phyloP scores from a whole-genome alignment of 2,113 vertebrate species.

The Menura novaehollandiae region DNA sequence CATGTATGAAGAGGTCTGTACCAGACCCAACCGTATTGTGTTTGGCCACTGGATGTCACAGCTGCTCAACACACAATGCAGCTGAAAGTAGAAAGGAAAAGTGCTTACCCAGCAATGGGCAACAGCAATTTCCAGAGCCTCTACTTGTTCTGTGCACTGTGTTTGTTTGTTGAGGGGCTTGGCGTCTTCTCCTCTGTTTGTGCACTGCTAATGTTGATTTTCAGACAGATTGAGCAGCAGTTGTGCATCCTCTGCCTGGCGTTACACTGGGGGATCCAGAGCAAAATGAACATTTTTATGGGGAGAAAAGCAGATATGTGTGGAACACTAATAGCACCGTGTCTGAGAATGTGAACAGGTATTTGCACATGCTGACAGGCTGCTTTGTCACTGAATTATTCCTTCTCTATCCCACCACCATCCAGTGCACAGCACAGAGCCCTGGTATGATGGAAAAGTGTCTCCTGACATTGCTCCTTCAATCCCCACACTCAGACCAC shows the following conservation, averaged over 20 bases:
- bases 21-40: constrained; percentile 12
- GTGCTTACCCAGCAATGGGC: not conserved
- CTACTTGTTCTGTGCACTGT: not conserved
- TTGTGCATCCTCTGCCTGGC: not conserved
- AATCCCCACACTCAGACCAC: not conserved
- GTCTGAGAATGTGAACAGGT: not conserved
- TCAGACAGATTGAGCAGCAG: not conserved
- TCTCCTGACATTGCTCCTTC: not conserved
- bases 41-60: constrained; percentile 68
- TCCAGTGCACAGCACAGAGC: not conserved
- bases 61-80: constrained; percentile 2
- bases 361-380: not conserved
- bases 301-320: not conserved
- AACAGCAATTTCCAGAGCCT: not conserved
- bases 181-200: not conserved
- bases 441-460: not conserved
- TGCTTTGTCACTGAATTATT: not conserved
- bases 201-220: not conserved
- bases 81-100: not conserved
- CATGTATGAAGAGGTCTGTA: not conserved
- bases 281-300: not conserved
- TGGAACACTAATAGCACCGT: not conserved
- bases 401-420: not conserved
- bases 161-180: not conserved
- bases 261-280: not conserved